Conservation (phyloP, 2,797 vertebrate genomes). For the Gouania willdenowi region DNA sequence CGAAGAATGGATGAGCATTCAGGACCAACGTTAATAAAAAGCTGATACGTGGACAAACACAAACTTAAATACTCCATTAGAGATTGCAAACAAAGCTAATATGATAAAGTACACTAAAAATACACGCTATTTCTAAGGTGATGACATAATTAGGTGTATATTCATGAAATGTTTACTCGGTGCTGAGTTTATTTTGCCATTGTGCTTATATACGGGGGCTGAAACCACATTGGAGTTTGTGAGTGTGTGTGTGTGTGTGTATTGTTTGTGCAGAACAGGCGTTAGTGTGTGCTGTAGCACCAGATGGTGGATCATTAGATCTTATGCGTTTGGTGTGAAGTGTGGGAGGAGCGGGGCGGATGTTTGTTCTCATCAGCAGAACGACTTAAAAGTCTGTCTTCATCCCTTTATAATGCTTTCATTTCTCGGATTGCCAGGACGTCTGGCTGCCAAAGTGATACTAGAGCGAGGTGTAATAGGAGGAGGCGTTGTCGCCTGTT, state of each 20-base stretch:
- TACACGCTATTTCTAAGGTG: not conserved
- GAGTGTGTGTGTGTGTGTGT: conserved; percentile 35
- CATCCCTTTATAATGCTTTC: conserved; percentile 32
- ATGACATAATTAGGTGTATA: no score
- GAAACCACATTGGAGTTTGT: conserved; percentile 31
- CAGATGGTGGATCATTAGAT: conserved; percentile 69
- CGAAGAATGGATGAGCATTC: no score
- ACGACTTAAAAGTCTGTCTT: conserved; percentile 53
- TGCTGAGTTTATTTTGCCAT: conserved; percentile 1
- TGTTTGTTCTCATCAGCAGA: conserved; percentile 57
- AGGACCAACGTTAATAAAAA: conserved; percentile 20
- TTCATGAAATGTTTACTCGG: no score
- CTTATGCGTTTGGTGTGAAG: conserved; percentile 59
- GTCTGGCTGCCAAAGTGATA: conserved; percentile 36
- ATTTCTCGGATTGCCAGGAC: conserved; percentile 23
- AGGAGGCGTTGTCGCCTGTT: conserved; percentile 25
- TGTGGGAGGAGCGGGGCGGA: conserved; percentile 52
- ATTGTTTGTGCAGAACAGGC: conserved; percentile 29
- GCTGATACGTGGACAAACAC: conserved; percentile 24
- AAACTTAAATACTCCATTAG: conserved; percentile 14
- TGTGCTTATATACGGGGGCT: conserved; percentile 17
- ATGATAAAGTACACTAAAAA: conserved; percentile 1
- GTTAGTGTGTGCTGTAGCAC: conserved; percentile 43
- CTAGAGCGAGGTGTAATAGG: conserved; percentile 27
- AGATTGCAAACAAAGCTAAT: conserved; percentile 5